phyloP scores from a whole-genome alignment of 2,888 invertebrate species.

The Coronaproctus castanopsis region DNA sequence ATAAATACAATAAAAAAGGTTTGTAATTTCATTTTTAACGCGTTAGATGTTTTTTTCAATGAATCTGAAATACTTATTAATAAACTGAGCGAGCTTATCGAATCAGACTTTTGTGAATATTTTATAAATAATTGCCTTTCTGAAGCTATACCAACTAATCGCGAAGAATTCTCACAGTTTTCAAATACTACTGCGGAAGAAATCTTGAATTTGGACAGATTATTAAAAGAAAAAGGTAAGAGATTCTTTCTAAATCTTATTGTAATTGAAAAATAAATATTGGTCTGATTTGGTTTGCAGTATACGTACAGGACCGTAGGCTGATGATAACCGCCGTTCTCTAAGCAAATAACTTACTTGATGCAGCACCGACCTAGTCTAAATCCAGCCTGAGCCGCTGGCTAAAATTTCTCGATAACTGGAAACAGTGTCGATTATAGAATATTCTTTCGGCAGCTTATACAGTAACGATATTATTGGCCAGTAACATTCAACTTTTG shows the following conservation, averaged over 20 bases:
- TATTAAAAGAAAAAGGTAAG: constrained; percentile 10
- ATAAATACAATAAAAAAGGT: constrained; percentile 34
- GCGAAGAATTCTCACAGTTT: constrained; percentile 41
- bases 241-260: not conserved
- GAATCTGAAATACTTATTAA: constrained; percentile 31
- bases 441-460: no score
- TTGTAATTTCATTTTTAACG: constrained; percentile 36
- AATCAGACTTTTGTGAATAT: constrained; percentile 38
- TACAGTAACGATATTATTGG: no score
- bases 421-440: no score
- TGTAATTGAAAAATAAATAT: not conserved
- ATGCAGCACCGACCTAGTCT: no score
- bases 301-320: not conserved
- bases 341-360: no score
- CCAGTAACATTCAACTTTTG: no score
- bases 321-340: not conserved
- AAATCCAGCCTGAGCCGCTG: no score
- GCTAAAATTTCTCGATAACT: no score
- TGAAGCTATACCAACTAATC: constrained; percentile 53
- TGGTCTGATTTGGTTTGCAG: not conserved
- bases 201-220: constrained; percentile 31
- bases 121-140: constrained; percentile 53
- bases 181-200: constrained; percentile 38
- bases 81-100: constrained; percentile 31
- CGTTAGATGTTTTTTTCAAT: constrained; percentile 32